These are phyloP conservation scores for Oreotrochilus melanogaster DNA, from an alignment of 2,113 vertebrate genomes.

Conservation along the genomic window DNA sequence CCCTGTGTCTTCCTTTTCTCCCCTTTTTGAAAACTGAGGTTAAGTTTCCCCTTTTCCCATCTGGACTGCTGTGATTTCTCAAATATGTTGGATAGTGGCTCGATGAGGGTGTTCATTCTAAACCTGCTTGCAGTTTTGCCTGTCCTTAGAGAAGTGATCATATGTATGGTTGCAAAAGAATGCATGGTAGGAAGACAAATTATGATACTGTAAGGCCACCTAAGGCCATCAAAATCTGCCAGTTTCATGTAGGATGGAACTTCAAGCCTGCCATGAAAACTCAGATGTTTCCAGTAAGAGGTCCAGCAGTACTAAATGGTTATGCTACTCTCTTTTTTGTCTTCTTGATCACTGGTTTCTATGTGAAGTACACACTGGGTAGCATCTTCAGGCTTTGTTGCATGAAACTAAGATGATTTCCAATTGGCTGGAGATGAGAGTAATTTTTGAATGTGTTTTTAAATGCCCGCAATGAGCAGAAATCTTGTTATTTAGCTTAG, in stretches of 20 bases:
- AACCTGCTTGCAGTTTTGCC: background rate
- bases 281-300: background rate
- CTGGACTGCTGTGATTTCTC: too few relatives aligned
- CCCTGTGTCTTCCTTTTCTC: too few relatives aligned
- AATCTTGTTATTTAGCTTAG: background rate
- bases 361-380: background rate
- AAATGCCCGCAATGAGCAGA: background rate
- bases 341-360: background rate
- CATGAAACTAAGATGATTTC: background rate
- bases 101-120: background rate
- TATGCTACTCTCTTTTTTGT: background rate
- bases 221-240: background rate
- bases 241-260: background rate
- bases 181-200: background rate
- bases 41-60: too few relatives aligned
- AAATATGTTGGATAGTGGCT: too few relatives aligned
- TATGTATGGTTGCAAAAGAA: background rate
- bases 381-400: background rate
- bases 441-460: background rate
- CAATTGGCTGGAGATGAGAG: background rate
- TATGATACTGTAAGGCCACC: background rate
- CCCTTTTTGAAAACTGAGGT: too few relatives aligned
- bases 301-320: background rate
- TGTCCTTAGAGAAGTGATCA: background rate
- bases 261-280: background rate